phyloP scores from a whole-genome alignment of 2,113 vertebrate genomes.

The Noctilio leporinus region DNA sequence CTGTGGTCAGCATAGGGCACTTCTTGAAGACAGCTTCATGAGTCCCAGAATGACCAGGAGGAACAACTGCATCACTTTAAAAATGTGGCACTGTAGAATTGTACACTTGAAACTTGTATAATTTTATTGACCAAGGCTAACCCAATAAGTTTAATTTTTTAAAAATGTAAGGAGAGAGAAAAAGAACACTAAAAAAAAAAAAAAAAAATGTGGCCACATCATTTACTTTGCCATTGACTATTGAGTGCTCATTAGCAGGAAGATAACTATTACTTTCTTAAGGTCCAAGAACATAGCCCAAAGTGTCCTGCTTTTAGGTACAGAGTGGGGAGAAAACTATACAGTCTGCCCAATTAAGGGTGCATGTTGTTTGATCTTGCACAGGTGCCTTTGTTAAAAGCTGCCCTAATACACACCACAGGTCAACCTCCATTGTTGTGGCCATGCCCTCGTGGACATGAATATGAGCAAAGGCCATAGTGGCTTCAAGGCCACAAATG shows the following conservation, averaged over 20 bases:
- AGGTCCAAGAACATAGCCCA: slow-evolving; percentile 15
- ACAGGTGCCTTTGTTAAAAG: background rate
- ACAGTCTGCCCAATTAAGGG: background rate
- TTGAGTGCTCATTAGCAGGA: background rate
- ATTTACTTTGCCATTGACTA: slow-evolving; percentile 35
- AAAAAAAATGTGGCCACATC: background rate
- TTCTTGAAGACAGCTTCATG: background rate
- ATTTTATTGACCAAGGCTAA: background rate
- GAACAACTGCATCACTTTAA: background rate
- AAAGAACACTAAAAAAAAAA: background rate
- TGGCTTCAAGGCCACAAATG: background rate
- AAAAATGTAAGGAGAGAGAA: background rate
- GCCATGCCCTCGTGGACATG: background rate
- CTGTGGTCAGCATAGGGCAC: background rate
- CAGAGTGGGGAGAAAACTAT: background rate
- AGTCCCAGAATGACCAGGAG: background rate
- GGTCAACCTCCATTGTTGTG: background rate
- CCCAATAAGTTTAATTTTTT: background rate
- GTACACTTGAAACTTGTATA: background rate
- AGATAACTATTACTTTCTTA: background rate
- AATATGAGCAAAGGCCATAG: background rate
- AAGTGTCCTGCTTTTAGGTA: background rate
- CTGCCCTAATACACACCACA: background rate
- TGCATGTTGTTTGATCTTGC: background rate
- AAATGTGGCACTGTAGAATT: background rate